Base-by-base conservation (phyloP, 92 coral and sea anemone genomes). In the Galaxea fascicularis region DNA sequence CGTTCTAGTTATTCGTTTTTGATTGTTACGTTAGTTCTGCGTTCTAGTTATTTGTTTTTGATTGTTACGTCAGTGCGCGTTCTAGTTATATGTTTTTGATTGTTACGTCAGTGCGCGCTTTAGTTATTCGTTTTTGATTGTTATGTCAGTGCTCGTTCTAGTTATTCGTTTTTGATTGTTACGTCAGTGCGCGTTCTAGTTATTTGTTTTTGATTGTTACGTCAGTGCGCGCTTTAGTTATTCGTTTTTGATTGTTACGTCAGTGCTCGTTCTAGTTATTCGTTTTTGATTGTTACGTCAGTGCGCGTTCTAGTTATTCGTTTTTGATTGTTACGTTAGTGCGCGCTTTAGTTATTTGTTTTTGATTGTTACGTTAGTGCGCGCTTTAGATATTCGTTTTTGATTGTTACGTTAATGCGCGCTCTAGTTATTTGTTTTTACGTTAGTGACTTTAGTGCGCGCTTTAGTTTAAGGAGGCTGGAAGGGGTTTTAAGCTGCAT, bases 331-430 rank as follows among this genome's bases (percentile, higher is more conserved):
- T 63, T 4, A 60, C 44, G 71, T 12, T 27, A 49, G 56, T 49
- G 56, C 56, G 56, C 56, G 56, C 17, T 49, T 12, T 49, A 10
- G 15, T 49, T 11, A 10, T 5, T 49, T 69, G 74, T 49, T 5
- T 69, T 22, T 69, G 53, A 35, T 44, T 39, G 54, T 69, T 35
- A 69, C 54, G 54, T 69, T 44, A 69, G 74, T 21, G 54, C 30
- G 28, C 53, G 56, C 56, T 49, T 12, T 49, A 15, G 14, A 7
- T 16, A 17, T 22, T 56, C 17, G 62, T 16, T 5, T 49, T 49
- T 15, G 62, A 17, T 56, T 17, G 56, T 56, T 56, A 10, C 54
- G 11, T 1, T 39, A 4, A 13, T 69, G 11, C 20, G 53, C 20
- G 54, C 20, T 44, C 4, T n/a, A 4, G 31, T 39, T 8, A 12